Percentiles rank a stretch among this genome's conserved stretches.
These are phyloP conservation scores for Corythornis leucogaster DNA, from an alignment of 2,797 vertebrate species.

Conservation along the genomic window DNA sequence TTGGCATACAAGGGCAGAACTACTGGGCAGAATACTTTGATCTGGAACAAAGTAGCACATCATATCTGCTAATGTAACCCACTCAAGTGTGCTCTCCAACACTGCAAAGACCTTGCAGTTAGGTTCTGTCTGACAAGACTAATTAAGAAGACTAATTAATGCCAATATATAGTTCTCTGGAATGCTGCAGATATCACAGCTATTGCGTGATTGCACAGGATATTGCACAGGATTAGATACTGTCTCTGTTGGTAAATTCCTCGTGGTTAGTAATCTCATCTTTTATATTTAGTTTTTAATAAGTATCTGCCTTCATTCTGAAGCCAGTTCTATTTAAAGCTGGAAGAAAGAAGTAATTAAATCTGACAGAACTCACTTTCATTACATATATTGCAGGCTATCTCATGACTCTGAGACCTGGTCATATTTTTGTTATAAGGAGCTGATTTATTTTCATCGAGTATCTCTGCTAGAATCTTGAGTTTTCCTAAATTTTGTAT, in stretches of 20 bases:
- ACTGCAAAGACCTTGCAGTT: background rate
- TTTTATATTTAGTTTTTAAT: constrained; percentile 46
- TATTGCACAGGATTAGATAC: constrained; percentile 62
- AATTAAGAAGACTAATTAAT: constrained; percentile 46
- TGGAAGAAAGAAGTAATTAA: constrained; percentile 51
- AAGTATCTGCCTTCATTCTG: constrained; percentile 41
- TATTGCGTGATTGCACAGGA: constrained; percentile 46
- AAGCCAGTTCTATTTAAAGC: constrained; percentile 51
- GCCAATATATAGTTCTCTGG: constrained; percentile 30
- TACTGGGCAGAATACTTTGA: constrained; percentile 15
- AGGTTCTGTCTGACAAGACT: background rate
- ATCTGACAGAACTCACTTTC: constrained; percentile 51
- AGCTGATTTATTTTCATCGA: constrained; percentile 57
- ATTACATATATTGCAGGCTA: constrained; percentile 35
- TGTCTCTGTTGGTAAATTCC: constrained; percentile 62
- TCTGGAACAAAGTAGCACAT: background rate
- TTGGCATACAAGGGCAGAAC: constrained; percentile 20
- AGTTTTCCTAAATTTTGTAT: constrained; percentile 39
- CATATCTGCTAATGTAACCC: background rate
- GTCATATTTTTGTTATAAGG: constrained; percentile 55
- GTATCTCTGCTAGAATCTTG: constrained; percentile 21
- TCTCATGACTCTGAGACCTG: constrained; percentile 40
- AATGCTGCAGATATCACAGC: constrained; percentile 44
- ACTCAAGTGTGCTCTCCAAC: background rate
- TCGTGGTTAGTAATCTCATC: constrained; percentile 34